Evolutionary conservation across 1,140 invertebrate species (phyloP), one percentile per base, ranked within the genome.

Genomic region (Habropoda laboriosa): DNA sequence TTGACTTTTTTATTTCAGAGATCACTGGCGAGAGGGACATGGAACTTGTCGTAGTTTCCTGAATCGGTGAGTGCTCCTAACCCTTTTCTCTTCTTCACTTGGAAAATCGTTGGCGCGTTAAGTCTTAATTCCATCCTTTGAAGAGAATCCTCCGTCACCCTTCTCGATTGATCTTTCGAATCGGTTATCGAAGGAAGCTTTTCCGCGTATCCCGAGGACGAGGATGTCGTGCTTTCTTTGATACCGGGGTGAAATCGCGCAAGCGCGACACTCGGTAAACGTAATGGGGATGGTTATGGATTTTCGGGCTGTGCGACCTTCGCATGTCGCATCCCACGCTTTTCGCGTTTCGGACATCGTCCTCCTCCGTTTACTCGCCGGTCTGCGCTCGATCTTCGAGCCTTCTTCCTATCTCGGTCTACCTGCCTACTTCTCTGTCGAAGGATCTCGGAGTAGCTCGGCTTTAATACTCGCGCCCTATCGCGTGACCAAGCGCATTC

Each of bases 291-390:
- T 86, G 88, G 83, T 89, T 91, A 91, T 91, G 89, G 90, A 91
- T 91, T 91, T 91, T 91, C 86, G 86, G 88, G 80, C 83, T 61
- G 30, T 76, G 83, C 86, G 86, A 89, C 88, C 86, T 90, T 91
- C 87, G 86, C 86, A 63, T 81, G 83, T 74, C 86, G 86, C 81
- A 82, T 82, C 78, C 71, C 80, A 64, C 71, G 67, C 63, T 82
- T 64, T 74, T 79, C 80, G 35, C 66, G 67, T 58, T 73, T 58
- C 67, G 71, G 58, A 73, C 63, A 66, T 68, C 72, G 70, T 80
- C 80, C 70, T 76, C 45, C 18, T 27, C n/a, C 21, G 32, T n/a
- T n/a, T n/a, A n/a, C n/a, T n/a, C n/a, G n/a, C n/a, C n/a, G n/a
- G n/a, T n/a, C n/a, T n/a, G n/a, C n/a, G n/a, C n/a, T n/a, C n/a